Evolutionary conservation across 1,140 invertebrate genomes (phyloP).

Genomic region (Drosophila insularis): DNA sequence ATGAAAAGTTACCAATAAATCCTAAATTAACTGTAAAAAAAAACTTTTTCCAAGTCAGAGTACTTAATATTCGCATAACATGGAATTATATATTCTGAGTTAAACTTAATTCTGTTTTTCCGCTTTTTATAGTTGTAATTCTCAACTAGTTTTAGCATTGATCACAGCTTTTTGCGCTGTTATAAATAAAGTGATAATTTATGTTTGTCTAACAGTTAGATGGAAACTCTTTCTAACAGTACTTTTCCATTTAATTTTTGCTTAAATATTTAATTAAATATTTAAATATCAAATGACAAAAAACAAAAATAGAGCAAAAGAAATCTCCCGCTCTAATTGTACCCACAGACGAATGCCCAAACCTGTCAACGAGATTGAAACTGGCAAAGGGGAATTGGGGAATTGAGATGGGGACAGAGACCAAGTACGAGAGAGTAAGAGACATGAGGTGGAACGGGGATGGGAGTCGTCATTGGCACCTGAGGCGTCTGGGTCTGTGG

Average conservation of each 20-base stretch:
- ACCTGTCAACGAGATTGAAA: conserved; percentile 5
- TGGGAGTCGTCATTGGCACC: conserved; percentile 27
- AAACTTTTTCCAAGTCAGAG: no score
- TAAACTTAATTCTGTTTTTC: no score
- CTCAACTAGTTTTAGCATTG: background rate
- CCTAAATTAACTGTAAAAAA: no score
- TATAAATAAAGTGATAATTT: no score
- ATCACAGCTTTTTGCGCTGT: no score
- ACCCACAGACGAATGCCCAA: conserved; percentile 29
- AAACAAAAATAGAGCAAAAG: background rate
- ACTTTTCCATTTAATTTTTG: no score
- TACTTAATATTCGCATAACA: no score
- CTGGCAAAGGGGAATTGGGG: background rate
- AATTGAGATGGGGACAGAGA: conserved; percentile 6
- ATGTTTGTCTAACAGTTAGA: no score
- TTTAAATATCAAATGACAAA: background rate
- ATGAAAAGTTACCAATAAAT: no score
- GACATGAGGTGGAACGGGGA: background rate
- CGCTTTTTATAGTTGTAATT: no score
- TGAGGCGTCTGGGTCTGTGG: conserved; percentile 50
- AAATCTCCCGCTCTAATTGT: conserved; percentile 54
- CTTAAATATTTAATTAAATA: conserved; percentile 6
- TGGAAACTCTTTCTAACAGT: no score
- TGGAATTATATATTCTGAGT: no score
- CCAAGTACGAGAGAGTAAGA: background rate